Evolutionary conservation across 1,140 invertebrate species (phyloP), one percentile per base, ranked within the genome.

Genomic region (Chlorops oryzae): DNA sequence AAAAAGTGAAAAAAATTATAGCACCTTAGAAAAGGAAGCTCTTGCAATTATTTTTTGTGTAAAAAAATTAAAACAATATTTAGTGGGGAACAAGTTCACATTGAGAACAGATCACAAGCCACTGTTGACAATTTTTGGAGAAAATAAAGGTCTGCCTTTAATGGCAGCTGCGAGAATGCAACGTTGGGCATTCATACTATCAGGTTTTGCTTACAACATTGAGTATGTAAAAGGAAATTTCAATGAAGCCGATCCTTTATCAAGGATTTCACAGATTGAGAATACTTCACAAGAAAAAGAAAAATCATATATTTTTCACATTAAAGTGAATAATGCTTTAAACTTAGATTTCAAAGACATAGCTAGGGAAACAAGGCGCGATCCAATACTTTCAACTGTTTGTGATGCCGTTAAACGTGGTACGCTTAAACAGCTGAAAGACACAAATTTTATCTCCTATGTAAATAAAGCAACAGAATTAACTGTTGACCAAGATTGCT

Each of bases 1-100:
- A 15, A 35, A 58, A 27, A 56, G 73, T 5, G 73, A 80, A 55
- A 54, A 62, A 56, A 77, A 73, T 45, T 78, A 80, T 44, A 51
- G 69, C 9, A 73, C 76, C 51, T 73, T 78, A 21, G 75, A 83
- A 25, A 77, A 73, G 55, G 78, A 83, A 65, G 75, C 73, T 5
- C 55, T 77, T 13, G 70, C 73, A 2, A 72, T 81, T 9, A 51
- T 80, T 2, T 81, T 64, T 58, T 72, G 70, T 4, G 65, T 81
- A 5, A 70, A 72, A 50, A 75, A 75, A 59, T 81, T 81, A 59
- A 65, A 78, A 25, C 56, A 76, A 27, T 82, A 75, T 57, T 42
- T 83, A 3, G 73, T 65, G 56, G 78, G 79, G 23, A 52, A 65
- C n/a, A 40, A 62, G n/a, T 81, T 81, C 63, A 61, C 59, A 6